Evolutionary conservation across 2,888 invertebrate species (phyloP).

Genomic region (Nemotelus pantherinus): DNA sequence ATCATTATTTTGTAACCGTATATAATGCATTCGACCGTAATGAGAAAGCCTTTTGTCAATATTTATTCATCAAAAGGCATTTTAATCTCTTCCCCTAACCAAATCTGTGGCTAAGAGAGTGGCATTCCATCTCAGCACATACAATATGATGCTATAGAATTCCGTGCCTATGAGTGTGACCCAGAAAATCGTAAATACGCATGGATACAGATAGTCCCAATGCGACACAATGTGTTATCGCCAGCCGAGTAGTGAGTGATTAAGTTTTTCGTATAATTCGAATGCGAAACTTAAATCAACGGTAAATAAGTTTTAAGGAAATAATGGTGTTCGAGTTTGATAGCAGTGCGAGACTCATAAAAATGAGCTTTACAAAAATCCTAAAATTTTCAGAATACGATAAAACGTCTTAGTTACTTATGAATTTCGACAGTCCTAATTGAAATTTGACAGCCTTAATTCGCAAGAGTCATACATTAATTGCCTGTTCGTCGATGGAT

Average conservation of each 20-base stretch:
- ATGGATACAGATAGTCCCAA: background rate
- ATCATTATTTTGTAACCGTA: background rate
- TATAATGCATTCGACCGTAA: background rate
- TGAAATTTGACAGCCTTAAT: no score
- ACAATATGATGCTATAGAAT: background rate
- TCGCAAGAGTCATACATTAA: no score
- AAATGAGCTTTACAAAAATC: no score
- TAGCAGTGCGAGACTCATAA: no score
- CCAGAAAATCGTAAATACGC: background rate
- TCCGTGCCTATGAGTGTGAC: background rate
- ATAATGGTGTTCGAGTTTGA: no score
- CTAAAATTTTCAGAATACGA: no score
- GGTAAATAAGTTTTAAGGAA: background rate
- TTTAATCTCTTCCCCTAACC: background rate
- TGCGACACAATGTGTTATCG: background rate
- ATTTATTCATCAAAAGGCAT: background rate
- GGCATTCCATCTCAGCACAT: background rate
- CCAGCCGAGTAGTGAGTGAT: background rate
- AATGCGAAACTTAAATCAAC: background rate
- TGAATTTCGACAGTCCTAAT: no score
- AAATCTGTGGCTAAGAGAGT: background rate
- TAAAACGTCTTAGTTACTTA: no score
- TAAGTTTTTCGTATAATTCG: background rate
- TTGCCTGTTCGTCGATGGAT: no score
- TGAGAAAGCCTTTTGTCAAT: background rate